Evolutionary conservation across 1,140 invertebrate genomes (phyloP).

Genomic region (Mesaphorura yosii): DNA sequence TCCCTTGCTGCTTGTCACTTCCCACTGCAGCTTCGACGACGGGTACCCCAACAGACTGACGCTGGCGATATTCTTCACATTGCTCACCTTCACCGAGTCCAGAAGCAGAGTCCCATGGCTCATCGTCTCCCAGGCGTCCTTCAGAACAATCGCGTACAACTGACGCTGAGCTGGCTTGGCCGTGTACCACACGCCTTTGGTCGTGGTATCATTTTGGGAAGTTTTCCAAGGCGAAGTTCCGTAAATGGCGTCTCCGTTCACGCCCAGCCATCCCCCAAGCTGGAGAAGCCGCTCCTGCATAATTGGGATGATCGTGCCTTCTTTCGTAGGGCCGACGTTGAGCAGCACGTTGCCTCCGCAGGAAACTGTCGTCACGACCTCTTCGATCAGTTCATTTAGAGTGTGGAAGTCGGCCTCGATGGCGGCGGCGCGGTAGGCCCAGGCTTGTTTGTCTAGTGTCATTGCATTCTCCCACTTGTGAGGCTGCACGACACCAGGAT

Average conservation of each 20-base stretch:
- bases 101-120: no score
- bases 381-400: constrained; percentile 56
- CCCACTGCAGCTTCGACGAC: no score
- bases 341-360: constrained; percentile 56
- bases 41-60: no score
- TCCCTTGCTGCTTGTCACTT: no score
- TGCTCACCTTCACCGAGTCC: no score
- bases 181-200: neutral
- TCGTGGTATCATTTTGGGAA: constrained; percentile 13
- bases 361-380: constrained; percentile 65
- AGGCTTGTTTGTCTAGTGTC: constrained; percentile 74
- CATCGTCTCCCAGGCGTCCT: no score
- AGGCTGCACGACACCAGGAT: constrained; percentile 40
- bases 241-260: constrained; percentile 50
- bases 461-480: constrained; percentile 89
- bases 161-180: neutral
- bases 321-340: constrained; percentile 46
- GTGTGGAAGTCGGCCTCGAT: constrained; percentile 55
- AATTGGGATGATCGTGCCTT: constrained; percentile 45
- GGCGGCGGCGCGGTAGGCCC: constrained; percentile 72
- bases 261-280: constrained; percentile 44
- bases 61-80: no score
- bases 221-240: constrained; percentile 37
- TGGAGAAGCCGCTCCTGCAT: constrained; percentile 47
- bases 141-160: neutral